These are phyloP conservation scores for Nipponacmea schrenckii DNA, from an alignment of 2,888 invertebrate species.

Conservation along the genomic window DNA sequence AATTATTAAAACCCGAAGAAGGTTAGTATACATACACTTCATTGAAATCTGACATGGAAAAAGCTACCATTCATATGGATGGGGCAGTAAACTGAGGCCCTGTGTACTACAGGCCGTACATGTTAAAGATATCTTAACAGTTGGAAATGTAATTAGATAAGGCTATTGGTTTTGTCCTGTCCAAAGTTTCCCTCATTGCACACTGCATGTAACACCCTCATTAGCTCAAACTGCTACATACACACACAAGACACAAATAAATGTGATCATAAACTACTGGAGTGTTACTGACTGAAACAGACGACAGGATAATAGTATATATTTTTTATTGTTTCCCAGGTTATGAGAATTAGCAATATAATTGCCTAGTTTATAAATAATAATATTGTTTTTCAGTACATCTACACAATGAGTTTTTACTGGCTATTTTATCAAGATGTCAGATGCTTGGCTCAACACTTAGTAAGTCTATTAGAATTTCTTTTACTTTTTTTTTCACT, in stretches of 20 bases:
- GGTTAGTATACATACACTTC: constrained; percentile 35
- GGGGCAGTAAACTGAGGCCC: background rate
- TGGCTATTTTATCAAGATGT: constrained; percentile 83
- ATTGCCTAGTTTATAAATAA: too few relatives aligned
- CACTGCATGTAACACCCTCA: background rate
- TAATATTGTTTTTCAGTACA: constrained; percentile 72
- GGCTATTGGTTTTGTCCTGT: too few relatives aligned
- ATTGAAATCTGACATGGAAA: background rate
- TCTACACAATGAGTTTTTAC: constrained; percentile 85
- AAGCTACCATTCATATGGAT: background rate
- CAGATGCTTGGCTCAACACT: constrained; percentile 67
- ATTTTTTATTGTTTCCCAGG: background rate
- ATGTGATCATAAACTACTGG: too few relatives aligned
- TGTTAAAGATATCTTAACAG: too few relatives aligned
- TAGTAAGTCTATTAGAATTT: constrained; percentile 38
- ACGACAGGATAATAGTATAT: too few relatives aligned
- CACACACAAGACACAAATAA: too few relatives aligned
- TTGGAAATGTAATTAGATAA: too few relatives aligned
- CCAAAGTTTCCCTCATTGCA: background rate
- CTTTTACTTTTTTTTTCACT: too few relatives aligned
- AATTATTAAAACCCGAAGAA: constrained; percentile 77
- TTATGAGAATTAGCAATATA: too few relatives aligned
- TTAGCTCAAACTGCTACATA: too few relatives aligned
- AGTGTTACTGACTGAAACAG: too few relatives aligned
- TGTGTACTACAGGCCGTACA: too few relatives aligned